Evolutionary conservation across 2,888 invertebrate species (phyloP), one percentile per base, ranked within the genome.

Genomic region (Corbicula japonica): DNA sequence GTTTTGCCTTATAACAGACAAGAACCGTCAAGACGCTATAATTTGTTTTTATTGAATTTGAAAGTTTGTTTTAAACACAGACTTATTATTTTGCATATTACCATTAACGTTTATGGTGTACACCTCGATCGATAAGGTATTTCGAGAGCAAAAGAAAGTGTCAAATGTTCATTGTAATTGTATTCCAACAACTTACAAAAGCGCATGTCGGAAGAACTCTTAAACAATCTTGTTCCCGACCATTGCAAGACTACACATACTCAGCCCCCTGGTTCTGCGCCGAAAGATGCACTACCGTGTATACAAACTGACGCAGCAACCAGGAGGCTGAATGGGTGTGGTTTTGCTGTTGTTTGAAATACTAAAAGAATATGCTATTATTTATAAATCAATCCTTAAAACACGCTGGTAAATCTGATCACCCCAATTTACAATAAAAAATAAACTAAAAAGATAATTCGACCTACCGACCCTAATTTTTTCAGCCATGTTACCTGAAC

Each of bases 1-100:
- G 48, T 48, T 48, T 48, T 48, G 48, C 48, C 48, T 48, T n/a
- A 48, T 48, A 48, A 48, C 48, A 48, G 48, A 48, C 48, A 48
- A 48, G 48, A 48, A 48, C 48, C n/a, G 48, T 48, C 48, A 48
- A 48, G 48, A 48, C 18, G 48, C 48, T 48, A 48, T 12, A 48
- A 12, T 48, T 48, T 48, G 48, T 48, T 48, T 48, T n/a, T 48
- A 48, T 48, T 48, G 48, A 48, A 48, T 48, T 48, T 48, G 48
- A 48, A 48, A 48, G 48, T 48, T 12, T n/a, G 48, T 48, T 48
- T 48, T 48, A 48, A 48, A n/a, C 48, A 48, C 48, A 48, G 48
- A 48, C 48, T 18, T 48, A 48, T 48, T 48, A 48, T 48, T 48
- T 48, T 48, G 48, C 48, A 48, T 48, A 48, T 48, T 48, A 48